A percentile compares a stretch with the other conserved stretches of the same genome.
These are phyloP conservation scores for Meloidogyne exigua DNA, from an alignment of 1,140 invertebrate genomes.

Conservation along the genomic window DNA sequence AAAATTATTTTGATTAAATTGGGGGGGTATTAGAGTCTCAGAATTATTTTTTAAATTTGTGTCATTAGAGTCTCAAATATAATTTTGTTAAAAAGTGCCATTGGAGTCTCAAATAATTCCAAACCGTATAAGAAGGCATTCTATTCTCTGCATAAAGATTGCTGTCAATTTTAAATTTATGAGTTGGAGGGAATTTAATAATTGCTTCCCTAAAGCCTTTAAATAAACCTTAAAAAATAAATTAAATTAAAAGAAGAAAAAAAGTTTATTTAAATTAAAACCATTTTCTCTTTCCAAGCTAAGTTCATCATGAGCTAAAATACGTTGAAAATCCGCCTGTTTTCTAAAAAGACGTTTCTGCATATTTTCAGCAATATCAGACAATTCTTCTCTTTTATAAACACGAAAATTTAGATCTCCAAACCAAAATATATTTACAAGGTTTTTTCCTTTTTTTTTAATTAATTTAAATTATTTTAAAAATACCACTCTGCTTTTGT, in stretches of 20 bases:
- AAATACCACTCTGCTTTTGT: neutral
- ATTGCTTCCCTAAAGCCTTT: conserved; percentile 44
- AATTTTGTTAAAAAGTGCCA: neutral
- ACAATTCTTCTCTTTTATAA: neutral
- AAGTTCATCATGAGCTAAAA: conserved; percentile 44
- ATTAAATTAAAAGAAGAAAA: conserved; percentile 9
- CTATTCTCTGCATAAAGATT: conserved; percentile 41
- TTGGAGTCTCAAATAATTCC: neutral
- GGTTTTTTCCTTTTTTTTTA: conserved; percentile 16
- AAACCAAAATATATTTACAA: conserved; percentile 46
- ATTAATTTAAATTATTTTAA: neutral
- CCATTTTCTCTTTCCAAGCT: conserved; percentile 40
- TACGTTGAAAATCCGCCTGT: conserved; percentile 23
- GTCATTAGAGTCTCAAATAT: neutral
- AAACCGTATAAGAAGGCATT: conserved; percentile 52
- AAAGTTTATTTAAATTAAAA: neutral
- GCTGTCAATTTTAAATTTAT: conserved; percentile 42
- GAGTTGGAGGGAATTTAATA: conserved; percentile 50
- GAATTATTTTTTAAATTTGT: neutral
- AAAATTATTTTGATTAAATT: neutral
- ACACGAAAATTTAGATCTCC: conserved; percentile 51
- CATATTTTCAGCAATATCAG: conserved; percentile 25
- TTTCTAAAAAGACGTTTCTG: conserved; percentile 37
- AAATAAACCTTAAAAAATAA: conserved; percentile 40
- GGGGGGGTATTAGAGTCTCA: neutral